These are phyloP conservation scores for Pangasius larnaudii DNA, from an alignment of 2,797 vertebrate species.

Conservation along the genomic window DNA sequence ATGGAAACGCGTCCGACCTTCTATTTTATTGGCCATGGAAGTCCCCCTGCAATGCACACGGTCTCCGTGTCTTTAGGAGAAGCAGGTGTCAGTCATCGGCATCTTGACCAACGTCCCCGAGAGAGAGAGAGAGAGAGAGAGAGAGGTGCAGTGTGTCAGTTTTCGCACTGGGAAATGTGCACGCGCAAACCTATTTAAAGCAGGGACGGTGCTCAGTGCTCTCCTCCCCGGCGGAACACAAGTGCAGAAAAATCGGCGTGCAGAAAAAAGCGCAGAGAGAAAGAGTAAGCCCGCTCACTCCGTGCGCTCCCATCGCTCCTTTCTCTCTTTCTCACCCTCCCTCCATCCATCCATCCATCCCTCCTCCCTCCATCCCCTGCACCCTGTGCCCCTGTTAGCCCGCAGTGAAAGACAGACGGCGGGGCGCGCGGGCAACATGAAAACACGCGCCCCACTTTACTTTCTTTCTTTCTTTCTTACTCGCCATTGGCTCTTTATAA, in stretches of 20 bases:
- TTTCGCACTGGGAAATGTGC: slow-evolving; percentile 37
- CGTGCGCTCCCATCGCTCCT: slow-evolving; percentile 74
- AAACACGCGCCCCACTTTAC: slow-evolving; percentile 76
- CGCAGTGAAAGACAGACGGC: slow-evolving; percentile 73
- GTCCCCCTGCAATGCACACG: slow-evolving; percentile 71
- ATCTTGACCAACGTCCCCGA: slow-evolving; percentile 68
- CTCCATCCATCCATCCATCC: slow-evolving; percentile 46
- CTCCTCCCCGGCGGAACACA: slow-evolving; percentile 61
- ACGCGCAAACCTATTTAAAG: slow-evolving; percentile 14
- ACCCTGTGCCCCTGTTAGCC: slow-evolving; percentile 61
- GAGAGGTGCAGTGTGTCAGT: slow-evolving; percentile 47
- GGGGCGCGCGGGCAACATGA: slow-evolving; percentile 77
- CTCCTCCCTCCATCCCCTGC: slow-evolving; percentile 48
- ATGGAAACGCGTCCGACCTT: slow-evolving; percentile 76
- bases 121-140: slow-evolving; percentile 3
- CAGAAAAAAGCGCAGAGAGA: slow-evolving; percentile 59
- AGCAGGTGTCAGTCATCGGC: slow-evolving; percentile 77
- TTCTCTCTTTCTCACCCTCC: slow-evolving; percentile 69
- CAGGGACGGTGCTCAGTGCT: slow-evolving; percentile 10
- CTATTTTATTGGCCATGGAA: slow-evolving; percentile 83
- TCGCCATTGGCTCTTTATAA: slow-evolving; percentile 36
- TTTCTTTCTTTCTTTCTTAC: background rate
- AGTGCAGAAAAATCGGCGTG: slow-evolving; percentile 79
- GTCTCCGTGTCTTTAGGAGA: slow-evolving; percentile 75
- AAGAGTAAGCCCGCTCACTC: slow-evolving; percentile 73